Base-by-base conservation (phyloP, 2,888 invertebrate species). In the Urechis unicinctus region DNA sequence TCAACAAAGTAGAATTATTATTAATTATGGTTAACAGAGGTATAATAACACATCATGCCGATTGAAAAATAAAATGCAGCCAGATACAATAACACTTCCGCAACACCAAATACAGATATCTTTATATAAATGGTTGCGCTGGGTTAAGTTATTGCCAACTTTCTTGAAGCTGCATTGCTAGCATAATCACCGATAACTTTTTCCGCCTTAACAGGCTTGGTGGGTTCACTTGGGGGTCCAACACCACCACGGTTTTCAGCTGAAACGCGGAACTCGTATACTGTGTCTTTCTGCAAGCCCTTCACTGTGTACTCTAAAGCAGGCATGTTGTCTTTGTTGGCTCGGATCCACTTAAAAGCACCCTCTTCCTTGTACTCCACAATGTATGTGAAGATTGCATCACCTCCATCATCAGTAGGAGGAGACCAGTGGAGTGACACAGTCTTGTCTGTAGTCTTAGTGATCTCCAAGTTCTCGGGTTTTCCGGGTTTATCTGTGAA, bases 181-280 rank as follows among this genome's bases (percentile, higher is more conserved):
- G 13, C 3, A 28, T n/a, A 47, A 30, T 59, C 28, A 70, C 70
- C 59, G 30, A 67, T 55, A 31, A 66, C 61, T 50, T 56, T 67
- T 49, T 67, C 66, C 31, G 65, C 63, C 54, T 61, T 82, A 3
- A 89, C 82, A 67, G 84, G 85, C 6, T 88, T 88, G 68, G 82
- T 81, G 29, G 90, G 88, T 61, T 85, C 80, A 29, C 89, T 89
- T 54, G 86, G 85, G 42, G 69, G 70, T 60, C 79, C 73, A 29
- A 69, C 67, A 6, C 78, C 78, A 22, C 70, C 66, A 61, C 73
- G 71, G 61, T 78, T 78, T 62, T 77, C 74, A 21, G 77, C 75
- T 26, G 90, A 89, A 5, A 92, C 84, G 53, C 91, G 84, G 78
- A 92, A 91, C 74, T 88, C 87, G 74, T 91, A 92, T 29, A 56